Conservation (phyloP, 2,888 invertebrate species). For the Euproctis similis region DNA sequence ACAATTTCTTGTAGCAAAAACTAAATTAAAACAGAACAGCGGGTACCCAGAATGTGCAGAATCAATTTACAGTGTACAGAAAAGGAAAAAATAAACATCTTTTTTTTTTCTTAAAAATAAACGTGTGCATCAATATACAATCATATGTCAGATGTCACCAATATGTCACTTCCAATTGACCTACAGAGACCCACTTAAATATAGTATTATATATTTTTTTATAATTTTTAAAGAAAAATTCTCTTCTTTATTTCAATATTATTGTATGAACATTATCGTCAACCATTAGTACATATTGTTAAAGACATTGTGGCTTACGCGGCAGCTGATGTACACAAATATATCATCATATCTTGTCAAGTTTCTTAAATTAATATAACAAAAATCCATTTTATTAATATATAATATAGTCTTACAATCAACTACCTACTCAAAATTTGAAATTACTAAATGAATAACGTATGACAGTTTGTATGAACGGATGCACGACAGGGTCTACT, state of each 20-base stretch:
- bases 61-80: constrained; percentile 62
- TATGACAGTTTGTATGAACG: constrained; percentile 39
- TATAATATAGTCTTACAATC: background rate
- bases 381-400: too few species aligned
- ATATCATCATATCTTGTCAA: too few species aligned
- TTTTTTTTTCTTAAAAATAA: constrained; percentile 30
- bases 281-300: constrained; percentile 66
- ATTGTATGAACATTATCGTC: constrained; percentile 37
- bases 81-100: constrained; percentile 35
- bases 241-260: constrained; percentile 18
- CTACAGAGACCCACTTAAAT: constrained; percentile 26
- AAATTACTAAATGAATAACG: constrained; percentile 22
- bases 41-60: constrained; percentile 57
- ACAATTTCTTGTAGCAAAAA: constrained; percentile 52
- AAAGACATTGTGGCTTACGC: constrained; percentile 63
- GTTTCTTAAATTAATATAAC: too few species aligned
- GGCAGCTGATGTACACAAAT: constrained; percentile 43
- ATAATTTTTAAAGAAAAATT: constrained; percentile 19
- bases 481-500: constrained; percentile 59
- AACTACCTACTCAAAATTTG: constrained; percentile 1
- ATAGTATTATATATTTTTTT: constrained; percentile 18
- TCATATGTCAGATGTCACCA: constrained; percentile 35
- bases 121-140: constrained; percentile 37
- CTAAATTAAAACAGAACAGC: constrained; percentile 48
- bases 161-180: constrained; percentile 54